A percentile compares a stretch with the other conserved stretches of the same genome.
These are phyloP conservation scores for Gortyna flavago DNA, from an alignment of 2,888 invertebrate genomes.

Conservation along the genomic window DNA sequence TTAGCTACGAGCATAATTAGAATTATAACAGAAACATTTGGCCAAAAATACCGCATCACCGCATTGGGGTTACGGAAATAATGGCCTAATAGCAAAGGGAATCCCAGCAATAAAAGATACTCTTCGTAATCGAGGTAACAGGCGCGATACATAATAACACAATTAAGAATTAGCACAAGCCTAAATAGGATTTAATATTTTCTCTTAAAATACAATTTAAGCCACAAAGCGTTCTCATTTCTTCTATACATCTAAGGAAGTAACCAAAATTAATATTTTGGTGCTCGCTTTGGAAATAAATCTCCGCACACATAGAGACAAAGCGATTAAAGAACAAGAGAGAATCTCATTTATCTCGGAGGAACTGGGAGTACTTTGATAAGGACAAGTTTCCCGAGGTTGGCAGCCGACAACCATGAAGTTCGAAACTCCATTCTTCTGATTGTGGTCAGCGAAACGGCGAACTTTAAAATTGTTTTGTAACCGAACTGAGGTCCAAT, in stretches of 20 bases:
- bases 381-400: constrained; percentile 56
- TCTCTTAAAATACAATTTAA: constrained; percentile 3
- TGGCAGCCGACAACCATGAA: constrained; percentile 51
- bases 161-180: constrained; percentile 18
- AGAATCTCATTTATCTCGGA: constrained; percentile 61
- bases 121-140: background rate
- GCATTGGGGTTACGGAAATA: background rate
- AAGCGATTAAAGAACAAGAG: constrained; percentile 61
- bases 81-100: background rate
- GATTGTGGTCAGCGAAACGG: constrained; percentile 62
- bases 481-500: constrained; percentile 42
- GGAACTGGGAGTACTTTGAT: constrained; percentile 56
- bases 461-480: constrained; percentile 65
- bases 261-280: constrained; percentile 53
- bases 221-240: constrained; percentile 46
- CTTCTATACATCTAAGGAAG: constrained; percentile 44
- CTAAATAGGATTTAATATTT: constrained; percentile 28
- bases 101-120: background rate
- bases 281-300: constrained; percentile 53
- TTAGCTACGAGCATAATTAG: background rate
- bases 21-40: background rate
- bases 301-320: constrained; percentile 50
- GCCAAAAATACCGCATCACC: background rate
- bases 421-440: constrained; percentile 63
- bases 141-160: background rate